Conservation (phyloP, 2,113 vertebrate genomes). For the Lichenostomus cassidix region DNA sequence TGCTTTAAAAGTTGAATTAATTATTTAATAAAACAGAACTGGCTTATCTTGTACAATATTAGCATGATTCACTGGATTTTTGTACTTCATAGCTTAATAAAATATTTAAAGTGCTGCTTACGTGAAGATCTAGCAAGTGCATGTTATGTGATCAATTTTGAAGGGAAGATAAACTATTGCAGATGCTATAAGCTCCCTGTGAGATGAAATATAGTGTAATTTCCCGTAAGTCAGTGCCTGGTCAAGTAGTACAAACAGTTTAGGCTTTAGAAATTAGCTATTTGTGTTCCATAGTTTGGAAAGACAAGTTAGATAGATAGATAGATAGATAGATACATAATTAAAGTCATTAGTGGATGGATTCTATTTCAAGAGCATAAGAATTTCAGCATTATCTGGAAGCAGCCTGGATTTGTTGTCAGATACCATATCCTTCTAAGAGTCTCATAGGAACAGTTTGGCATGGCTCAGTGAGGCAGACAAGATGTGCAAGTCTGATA, state of each 20-base stretch:
- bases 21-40: neutral
- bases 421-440: constrained; percentile 8
- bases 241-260: neutral
- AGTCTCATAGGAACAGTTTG: neutral
- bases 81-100: neutral
- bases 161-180: neutral
- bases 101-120: constrained; percentile 30
- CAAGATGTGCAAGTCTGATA: constrained; percentile 23
- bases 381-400: neutral
- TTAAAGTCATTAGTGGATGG: constrained; percentile 8
- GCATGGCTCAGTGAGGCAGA: neutral
- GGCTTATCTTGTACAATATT: constrained; percentile 1
- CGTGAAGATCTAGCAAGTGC: neutral
- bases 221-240: neutral
- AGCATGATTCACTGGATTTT: neutral
- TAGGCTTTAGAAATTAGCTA: neutral
- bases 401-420: constrained; percentile 9
- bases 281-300: neutral
- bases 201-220: neutral
- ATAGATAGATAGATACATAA: neutral
- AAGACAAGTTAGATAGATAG: neutral
- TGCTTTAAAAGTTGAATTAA: neutral
- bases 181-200: neutral
- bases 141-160: constrained; percentile 22
- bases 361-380: constrained; percentile 16